A percentile compares a stretch with the other conserved stretches of the same genome.
Conservation (phyloP, 2,113 vertebrate species). For the Mesembrinibis cayennensis region DNA sequence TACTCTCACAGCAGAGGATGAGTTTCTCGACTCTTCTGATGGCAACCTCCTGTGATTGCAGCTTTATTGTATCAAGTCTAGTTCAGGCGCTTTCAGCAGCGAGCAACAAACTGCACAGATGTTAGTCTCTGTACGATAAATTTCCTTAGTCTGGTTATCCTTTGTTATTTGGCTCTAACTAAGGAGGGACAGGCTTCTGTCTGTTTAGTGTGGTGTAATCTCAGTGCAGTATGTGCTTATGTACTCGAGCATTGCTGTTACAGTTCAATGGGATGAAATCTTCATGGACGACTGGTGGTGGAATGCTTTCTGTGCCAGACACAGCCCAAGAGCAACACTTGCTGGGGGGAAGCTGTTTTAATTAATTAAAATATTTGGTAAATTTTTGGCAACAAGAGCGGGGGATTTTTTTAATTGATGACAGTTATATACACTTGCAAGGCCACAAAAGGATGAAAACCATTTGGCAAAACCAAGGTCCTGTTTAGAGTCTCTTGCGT, state of each 20-base stretch:
- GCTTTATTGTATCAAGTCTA: not conserved
- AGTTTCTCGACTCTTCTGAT: not conserved
- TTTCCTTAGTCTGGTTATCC: not conserved
- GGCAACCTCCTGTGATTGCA: rapidly evolving
- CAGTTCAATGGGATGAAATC: not conserved
- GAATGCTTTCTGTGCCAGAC: not conserved
- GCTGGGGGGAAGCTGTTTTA: not conserved
- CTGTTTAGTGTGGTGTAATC: rapidly evolving
- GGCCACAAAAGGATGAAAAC: not conserved
- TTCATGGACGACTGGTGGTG: not conserved
- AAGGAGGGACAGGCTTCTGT: not conserved
- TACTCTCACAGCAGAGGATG: not conserved
- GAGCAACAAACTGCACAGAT: not conserved
- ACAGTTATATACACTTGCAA: rapidly evolving
- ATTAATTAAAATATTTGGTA: not conserved
- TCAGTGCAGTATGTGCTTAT: not conserved
- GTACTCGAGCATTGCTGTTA: not conserved
- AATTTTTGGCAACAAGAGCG: rapidly evolving
- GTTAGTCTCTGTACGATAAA: not conserved
- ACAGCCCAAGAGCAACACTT: not conserved
- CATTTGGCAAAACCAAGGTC: not conserved
- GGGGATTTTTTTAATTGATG: not conserved
- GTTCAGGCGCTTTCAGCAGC: not conserved
- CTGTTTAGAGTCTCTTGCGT: not conserved
- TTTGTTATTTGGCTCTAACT: not conserved